A percentile compares a stretch with the other conserved stretches of the same genome.
Evolutionary conservation across 2,113 vertebrate genomes (phyloP).

Genomic region (Toxotes chatareus): DNA sequence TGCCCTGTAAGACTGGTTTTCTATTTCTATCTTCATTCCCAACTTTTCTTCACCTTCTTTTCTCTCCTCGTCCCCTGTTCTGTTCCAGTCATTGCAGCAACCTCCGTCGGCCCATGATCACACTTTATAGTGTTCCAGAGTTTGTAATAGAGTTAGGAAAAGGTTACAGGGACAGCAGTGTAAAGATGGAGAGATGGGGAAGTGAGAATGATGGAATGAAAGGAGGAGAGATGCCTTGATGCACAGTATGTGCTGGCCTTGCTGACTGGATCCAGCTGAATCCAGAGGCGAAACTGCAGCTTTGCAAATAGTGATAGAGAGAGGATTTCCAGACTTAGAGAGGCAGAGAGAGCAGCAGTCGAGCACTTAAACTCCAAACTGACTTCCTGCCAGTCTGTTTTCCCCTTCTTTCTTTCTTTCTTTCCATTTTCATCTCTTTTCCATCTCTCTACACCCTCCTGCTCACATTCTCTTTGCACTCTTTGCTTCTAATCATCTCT

Average conservation of each 20-base stretch:
- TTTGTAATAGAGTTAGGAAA: constrained; percentile 30
- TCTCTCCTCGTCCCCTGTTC: neutral
- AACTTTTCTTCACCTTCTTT: neutral
- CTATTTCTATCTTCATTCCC: neutral
- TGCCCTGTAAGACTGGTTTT: neutral
- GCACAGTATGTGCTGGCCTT: constrained; percentile 14
- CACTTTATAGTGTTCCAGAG: constrained; percentile 29
- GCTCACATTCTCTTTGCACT: constrained; percentile 31
- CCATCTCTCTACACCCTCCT: constrained; percentile 20
- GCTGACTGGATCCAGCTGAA: constrained; percentile 33
- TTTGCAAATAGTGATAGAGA: neutral
- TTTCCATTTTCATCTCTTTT: constrained; percentile 6
- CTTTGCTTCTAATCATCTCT: constrained; percentile 31
- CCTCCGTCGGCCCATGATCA: constrained; percentile 18
- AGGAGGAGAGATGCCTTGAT: constrained; percentile 10
- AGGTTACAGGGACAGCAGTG: constrained; percentile 19
- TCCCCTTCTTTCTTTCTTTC: neutral
- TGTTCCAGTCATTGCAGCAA: neutral
- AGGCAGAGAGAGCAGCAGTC: neutral
- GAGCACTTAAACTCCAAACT: neutral
- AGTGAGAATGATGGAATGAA: neutral
- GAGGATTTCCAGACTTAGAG: constrained; percentile 31
- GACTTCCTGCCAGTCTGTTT: constrained; percentile 1
- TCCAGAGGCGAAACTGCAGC: constrained; percentile 13
- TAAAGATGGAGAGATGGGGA: constrained; percentile 17